phyloP scores from a whole-genome alignment of 1,140 invertebrate genomes.

The Pseudobourletiella spinata region DNA sequence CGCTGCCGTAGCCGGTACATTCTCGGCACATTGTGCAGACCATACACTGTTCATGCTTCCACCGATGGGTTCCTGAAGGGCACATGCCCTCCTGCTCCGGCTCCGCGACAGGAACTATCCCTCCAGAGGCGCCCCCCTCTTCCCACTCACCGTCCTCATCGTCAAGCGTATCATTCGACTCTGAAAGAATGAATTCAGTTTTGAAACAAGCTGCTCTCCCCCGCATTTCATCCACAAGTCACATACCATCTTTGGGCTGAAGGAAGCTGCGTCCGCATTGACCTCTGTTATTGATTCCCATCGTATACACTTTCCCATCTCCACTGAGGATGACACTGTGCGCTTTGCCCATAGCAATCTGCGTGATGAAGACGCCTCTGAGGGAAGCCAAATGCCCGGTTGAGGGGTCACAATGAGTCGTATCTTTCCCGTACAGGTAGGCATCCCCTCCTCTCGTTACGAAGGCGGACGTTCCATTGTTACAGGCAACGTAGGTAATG shows the following conservation, averaged over 20 bases:
- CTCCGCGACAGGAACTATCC: constrained; percentile 23
- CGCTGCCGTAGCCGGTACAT: constrained; percentile 83
- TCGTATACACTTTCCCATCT: constrained; percentile 86
- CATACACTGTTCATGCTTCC: constrained; percentile 74
- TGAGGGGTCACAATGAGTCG: constrained; percentile 68
- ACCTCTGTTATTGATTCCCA: constrained; percentile 95
- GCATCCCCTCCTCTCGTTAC: constrained; percentile 80
- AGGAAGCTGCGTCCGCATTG: constrained; percentile 89
- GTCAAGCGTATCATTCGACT: constrained; percentile 44
- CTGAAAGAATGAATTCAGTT: constrained; percentile 18
- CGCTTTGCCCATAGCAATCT: constrained; percentile 88
- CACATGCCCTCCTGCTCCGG: constrained; percentile 50
- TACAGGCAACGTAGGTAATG: constrained; percentile 75
- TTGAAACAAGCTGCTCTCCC: neutral
- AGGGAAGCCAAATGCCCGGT: constrained; percentile 62
- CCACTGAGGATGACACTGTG: constrained; percentile 80
- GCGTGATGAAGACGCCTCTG: constrained; percentile 67
- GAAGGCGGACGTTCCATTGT: constrained; percentile 87
- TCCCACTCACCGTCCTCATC: constrained; percentile 53
- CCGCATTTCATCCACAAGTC: constrained; percentile 12
- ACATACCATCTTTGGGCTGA: constrained; percentile 53
- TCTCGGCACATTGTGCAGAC: constrained; percentile 84
- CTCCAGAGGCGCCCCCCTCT: constrained; percentile 39
- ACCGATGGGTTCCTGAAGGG: constrained; percentile 61
- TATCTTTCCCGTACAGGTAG: constrained; percentile 92